Evolutionary conservation across 2,888 invertebrate genomes (phyloP), one percentile per base, ranked within the genome.

Genomic region (Cephus pulcher): DNA sequence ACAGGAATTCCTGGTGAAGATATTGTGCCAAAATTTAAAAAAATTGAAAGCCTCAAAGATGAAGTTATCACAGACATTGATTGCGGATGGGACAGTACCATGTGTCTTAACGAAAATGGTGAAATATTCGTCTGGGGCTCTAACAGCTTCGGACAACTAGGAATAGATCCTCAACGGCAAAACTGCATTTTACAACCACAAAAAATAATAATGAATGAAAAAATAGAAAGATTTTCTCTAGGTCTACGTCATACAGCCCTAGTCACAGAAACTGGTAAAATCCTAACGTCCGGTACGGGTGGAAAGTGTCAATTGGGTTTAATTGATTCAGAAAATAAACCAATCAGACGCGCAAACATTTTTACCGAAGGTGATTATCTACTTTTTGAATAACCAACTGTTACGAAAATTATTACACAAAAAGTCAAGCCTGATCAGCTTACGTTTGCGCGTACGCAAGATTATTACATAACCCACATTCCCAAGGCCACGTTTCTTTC

Each of bases 61-160:
- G 88, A 93, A 85, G 89, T 88, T 79, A 94, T 96, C 81, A 93
- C 93, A 76, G 93, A 94, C 83, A 92, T 96, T 79, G 94, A 94
- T 68, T 95, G 96, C 85, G 97, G 97, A n/a, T 97, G 97, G 96
- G 96, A 97, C 88, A 95, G 95, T 83, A 96, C 96, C 78, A 95
- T 95, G 84, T 96, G 95, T 71, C 93, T 97, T 33, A 94, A 96
- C 34, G 93, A 94, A 86, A 94, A 94, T 82, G 94, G 95, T 75
- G 93, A 94, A 77, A 90, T 97, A 2, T 95, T 95, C 92, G 95
- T 95, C 3, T 97, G 97, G 97, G 97, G 98, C 9, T 96, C 96
- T 34, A 97, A 97, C 90, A 93, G 93, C 80, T 95, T 95, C 89
- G 96, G 96, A 33, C 97, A 97, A 88, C 92, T 97, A 77, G 97